A percentile compares a stretch with the other conserved stretches of the same genome.
Evolutionary conservation across 2,113 vertebrate species (phyloP).

Genomic region (Tetrax tetrax): DNA sequence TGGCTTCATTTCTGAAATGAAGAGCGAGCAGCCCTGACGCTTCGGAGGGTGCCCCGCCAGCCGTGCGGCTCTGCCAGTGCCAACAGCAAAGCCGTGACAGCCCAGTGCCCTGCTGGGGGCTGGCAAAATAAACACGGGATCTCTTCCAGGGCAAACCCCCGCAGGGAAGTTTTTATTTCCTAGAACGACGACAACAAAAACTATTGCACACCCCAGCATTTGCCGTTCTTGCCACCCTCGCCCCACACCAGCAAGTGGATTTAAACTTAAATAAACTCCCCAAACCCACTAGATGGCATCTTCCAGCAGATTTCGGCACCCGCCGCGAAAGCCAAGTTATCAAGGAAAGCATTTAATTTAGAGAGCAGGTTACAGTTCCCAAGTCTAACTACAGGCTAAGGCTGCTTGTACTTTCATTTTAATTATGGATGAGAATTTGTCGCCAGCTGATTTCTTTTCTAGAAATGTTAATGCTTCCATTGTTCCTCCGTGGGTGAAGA

Average conservation of each 20-base stretch:
- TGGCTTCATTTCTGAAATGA: neutral
- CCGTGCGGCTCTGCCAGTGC: neutral
- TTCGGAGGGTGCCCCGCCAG: neutral
- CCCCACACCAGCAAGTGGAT: neutral
- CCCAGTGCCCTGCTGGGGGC: neutral
- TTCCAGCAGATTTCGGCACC: slow-evolving; percentile 64
- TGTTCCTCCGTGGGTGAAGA: neutral
- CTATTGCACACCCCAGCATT: neutral
- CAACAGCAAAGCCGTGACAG: neutral
- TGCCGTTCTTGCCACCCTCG: neutral
- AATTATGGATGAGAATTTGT: neutral
- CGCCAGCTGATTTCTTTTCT: neutral
- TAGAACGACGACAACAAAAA: neutral
- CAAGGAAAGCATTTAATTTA: slow-evolving; percentile 34
- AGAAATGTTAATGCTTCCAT: neutral
- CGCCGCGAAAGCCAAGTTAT: neutral
- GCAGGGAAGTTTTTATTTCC: neutral
- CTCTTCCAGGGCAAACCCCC: neutral
- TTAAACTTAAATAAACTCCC: slow-evolving; percentile 48
- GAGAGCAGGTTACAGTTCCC: neutral
- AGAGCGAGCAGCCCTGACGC: neutral
- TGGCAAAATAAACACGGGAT: neutral
- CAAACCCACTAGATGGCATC: slow-evolving; percentile 73
- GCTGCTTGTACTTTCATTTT: neutral
- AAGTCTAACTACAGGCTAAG: neutral